Evolutionary conservation across 2,888 invertebrate genomes (phyloP).

Genomic region (Brachyptera putata): DNA sequence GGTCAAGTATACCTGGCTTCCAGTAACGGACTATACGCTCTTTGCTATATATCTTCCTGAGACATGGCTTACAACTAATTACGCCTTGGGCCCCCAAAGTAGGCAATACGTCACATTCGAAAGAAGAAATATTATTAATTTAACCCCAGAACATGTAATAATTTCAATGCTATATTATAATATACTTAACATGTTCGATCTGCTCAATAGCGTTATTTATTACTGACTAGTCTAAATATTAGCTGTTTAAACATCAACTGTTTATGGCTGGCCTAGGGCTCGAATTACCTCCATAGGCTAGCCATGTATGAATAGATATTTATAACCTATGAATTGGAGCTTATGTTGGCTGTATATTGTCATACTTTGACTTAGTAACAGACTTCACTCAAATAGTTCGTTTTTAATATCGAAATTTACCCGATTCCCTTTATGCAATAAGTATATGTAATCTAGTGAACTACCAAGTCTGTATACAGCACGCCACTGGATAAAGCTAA

Average conservation of each 20-base stretch:
- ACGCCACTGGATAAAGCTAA: too few species aligned
- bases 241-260: slow-evolving; percentile 18
- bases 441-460: too few species aligned
- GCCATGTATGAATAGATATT: background rate
- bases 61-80: slow-evolving; percentile 29
- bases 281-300: background rate
- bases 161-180: slow-evolving; percentile 21
- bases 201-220: slow-evolving; percentile 23
- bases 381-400: too few species aligned
- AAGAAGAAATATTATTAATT: slow-evolving; percentile 29
- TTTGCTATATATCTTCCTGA: slow-evolving; percentile 1
- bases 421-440: too few species aligned
- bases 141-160: slow-evolving; percentile 18
- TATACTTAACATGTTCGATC: slow-evolving; percentile 18
- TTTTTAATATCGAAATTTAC: too few species aligned
- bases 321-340: background rate
- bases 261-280: slow-evolving; percentile 13
- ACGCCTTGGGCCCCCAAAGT: slow-evolving; percentile 31
- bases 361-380: too few species aligned
- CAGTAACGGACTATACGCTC: slow-evolving; percentile 7
- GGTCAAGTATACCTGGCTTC: too few species aligned
- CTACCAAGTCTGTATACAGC: too few species aligned
- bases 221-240: slow-evolving; percentile 27
- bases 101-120: slow-evolving; percentile 30
- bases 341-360: too few species aligned